Conservation (phyloP, 2,888 invertebrate species). For the Agelastica alni region DNA sequence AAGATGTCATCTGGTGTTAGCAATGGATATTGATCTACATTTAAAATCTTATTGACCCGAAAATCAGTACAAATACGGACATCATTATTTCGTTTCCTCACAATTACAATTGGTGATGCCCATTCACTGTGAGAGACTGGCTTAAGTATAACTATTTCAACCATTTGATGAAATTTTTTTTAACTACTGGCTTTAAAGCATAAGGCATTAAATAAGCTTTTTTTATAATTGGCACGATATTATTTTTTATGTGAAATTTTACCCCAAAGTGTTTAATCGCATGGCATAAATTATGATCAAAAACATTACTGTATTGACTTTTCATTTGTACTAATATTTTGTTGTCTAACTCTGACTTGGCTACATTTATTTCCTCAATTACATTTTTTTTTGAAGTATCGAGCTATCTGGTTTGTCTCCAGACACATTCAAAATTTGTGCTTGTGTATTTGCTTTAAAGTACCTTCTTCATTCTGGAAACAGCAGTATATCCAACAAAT, state of each 20-base stretch:
- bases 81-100: conserved; percentile 37
- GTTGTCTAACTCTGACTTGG: too few species aligned
- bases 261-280: background rate
- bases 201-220: conserved; percentile 14
- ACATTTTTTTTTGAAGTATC: too few species aligned
- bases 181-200: conserved; percentile 11
- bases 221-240: conserved; percentile 7
- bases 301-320: too few species aligned
- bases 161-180: conserved; percentile 30
- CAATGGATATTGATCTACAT: conserved; percentile 20
- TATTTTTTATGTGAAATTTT: conserved; percentile 2
- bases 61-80: conserved; percentile 48
- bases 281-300: conserved; percentile 2
- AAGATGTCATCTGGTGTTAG: conserved; percentile 23
- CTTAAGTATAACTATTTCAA: conserved; percentile 21
- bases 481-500: too few species aligned
- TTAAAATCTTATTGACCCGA: conserved; percentile 31
- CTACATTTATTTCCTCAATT: too few species aligned
- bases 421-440: too few species aligned
- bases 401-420: too few species aligned
- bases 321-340: too few species aligned
- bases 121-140: conserved; percentile 38
- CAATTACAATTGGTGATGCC: conserved; percentile 47
- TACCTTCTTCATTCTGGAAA: too few species aligned
- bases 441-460: too few species aligned